phyloP scores from a whole-genome alignment of 1,140 invertebrate species.

The Stratiolaelaps scimitus region DNA sequence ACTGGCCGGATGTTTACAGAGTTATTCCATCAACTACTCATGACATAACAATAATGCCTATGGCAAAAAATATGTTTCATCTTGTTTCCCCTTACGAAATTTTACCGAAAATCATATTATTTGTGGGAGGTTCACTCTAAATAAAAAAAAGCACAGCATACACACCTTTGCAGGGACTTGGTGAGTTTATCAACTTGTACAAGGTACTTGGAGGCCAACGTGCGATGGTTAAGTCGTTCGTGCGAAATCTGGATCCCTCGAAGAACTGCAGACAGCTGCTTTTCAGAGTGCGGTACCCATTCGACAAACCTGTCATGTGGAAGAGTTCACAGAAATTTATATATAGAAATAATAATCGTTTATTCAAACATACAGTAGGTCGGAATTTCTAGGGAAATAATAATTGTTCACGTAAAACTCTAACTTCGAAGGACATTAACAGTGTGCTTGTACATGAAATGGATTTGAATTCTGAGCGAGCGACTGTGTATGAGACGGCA shows the following conservation, averaged over 20 bases:
- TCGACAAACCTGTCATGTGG: constrained; percentile 57
- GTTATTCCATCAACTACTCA: too few species aligned
- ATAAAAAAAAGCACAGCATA: constrained; percentile 41
- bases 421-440: background rate
- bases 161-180: constrained; percentile 65
- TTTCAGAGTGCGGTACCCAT: constrained; percentile 66
- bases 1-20: background rate
- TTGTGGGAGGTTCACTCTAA: background rate
- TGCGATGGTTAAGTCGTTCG: constrained; percentile 76
- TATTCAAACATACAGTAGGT: too few species aligned
- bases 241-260: constrained; percentile 36
- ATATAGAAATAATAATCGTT: background rate
- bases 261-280: constrained; percentile 52
- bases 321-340: too few species aligned
- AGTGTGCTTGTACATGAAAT: background rate
- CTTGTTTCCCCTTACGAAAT: too few species aligned
- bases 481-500: too few species aligned
- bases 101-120: too few species aligned
- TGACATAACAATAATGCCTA: too few species aligned
- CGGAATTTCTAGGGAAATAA: too few species aligned
- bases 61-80: too few species aligned
- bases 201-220: constrained; percentile 67
- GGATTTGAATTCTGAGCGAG: too few species aligned
- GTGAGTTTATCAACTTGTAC: constrained; percentile 62
- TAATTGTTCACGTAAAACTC: background rate